Conservation (phyloP, 2,888 invertebrate genomes). For the Oscheius sp. region DNA sequence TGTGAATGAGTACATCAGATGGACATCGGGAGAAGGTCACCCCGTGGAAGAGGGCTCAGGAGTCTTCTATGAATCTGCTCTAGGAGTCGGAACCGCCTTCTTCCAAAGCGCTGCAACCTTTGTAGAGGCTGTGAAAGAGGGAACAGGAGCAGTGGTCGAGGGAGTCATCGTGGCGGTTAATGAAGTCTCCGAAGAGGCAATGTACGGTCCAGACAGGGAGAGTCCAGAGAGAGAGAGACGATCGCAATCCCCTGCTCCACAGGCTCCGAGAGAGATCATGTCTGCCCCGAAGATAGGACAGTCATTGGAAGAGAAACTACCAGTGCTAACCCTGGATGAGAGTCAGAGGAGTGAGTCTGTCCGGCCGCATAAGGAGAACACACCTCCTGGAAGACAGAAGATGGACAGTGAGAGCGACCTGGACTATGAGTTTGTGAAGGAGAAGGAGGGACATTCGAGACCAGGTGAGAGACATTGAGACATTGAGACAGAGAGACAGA, state of each 20-base stretch:
- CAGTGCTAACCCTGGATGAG: background rate
- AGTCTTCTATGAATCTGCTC: background rate
- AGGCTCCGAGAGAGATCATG: background rate
- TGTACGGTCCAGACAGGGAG: constrained; percentile 6
- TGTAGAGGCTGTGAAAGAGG: constrained; percentile 9
- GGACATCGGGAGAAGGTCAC: too few species aligned
- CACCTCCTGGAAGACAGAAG: too few species aligned
- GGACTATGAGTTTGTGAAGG: background rate
- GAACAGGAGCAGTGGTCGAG: constrained; percentile 7
- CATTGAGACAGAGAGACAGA: background rate
- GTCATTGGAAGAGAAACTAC: background rate
- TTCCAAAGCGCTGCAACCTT: background rate
- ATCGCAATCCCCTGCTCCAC: background rate
- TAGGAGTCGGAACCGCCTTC: background rate
- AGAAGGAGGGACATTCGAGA: background rate
- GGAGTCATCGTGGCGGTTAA: background rate
- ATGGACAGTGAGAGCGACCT: too few species aligned
- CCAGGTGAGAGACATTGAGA: background rate
- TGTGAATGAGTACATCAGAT: too few species aligned
- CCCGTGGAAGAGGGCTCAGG: too few species aligned
- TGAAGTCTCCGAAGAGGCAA: constrained; percentile 1
- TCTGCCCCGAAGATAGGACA: background rate
- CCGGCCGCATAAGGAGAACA: too few species aligned
- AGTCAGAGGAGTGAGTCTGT: background rate
- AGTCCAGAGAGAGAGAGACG: background rate